Conservation (phyloP, 2,113 vertebrate genomes). For the Fukomys damarensis region DNA sequence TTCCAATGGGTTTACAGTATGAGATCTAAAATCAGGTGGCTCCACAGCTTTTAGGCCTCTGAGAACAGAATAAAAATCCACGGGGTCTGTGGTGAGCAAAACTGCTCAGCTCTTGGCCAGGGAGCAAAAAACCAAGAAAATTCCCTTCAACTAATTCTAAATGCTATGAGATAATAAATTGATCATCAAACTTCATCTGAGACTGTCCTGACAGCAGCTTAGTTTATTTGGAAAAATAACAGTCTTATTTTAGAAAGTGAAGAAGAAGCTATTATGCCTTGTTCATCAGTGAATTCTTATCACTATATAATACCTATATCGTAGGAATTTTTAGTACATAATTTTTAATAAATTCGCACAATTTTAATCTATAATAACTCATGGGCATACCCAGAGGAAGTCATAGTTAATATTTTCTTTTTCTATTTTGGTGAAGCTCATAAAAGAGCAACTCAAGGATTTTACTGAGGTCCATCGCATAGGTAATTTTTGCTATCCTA, state of each 20-base stretch:
- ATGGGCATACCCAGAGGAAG: not conserved
- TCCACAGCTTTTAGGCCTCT: not conserved
- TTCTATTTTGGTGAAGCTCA: not conserved
- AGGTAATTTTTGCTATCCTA: not conserved
- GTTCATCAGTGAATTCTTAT: not conserved
- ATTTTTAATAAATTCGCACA: not conserved
- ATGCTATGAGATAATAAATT: not conserved
- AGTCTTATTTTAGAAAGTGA: not conserved
- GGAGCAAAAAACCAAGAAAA: not conserved
- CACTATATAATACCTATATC: not conserved
- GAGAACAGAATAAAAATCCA: not conserved
- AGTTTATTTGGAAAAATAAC: not conserved
- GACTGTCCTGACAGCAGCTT: not conserved
- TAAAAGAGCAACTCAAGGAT: not conserved
- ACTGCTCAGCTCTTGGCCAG: not conserved
- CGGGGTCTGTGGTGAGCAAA: not conserved
- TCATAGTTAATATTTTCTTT: not conserved
- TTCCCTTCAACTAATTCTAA: not conserved
- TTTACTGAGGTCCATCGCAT: not conserved
- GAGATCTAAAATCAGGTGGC: not conserved
- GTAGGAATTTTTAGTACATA: not conserved
- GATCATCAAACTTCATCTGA: not conserved
- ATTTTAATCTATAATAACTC: not conserved
- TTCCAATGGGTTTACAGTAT: not conserved
- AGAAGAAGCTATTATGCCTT: not conserved